Percentiles rank a stretch among this genome's conserved stretches.
Evolutionary conservation across 2,797 vertebrate genomes (phyloP).

Genomic region (Botia kubotai): DNA sequence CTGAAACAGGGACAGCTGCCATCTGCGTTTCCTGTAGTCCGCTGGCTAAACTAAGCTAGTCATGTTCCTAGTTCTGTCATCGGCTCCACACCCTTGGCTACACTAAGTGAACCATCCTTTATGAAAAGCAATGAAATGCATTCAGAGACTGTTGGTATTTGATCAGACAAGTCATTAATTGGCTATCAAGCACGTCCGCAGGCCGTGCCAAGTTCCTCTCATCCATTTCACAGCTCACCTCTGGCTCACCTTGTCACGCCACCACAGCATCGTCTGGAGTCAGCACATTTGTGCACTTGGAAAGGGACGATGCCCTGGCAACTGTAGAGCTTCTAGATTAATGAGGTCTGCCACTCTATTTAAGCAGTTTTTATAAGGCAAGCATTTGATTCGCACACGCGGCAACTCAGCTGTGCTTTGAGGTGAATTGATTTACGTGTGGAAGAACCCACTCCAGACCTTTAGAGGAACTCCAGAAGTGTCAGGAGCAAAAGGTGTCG

Average conservation of each 20-base stretch:
- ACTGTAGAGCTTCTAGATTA: constrained; percentile 49
- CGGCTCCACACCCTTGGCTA: not conserved
- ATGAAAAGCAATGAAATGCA: not conserved
- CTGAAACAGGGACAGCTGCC: not conserved
- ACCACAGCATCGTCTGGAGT: constrained; percentile 21
- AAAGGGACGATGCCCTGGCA: constrained; percentile 16
- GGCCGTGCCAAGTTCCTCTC: not conserved
- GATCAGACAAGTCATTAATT: constrained; percentile 32
- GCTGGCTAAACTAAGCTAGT: not conserved
- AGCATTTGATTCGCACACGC: constrained; percentile 49
- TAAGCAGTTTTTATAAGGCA: constrained; percentile 44
- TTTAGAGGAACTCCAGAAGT: constrained; percentile 4
- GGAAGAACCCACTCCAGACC: constrained; percentile 18
- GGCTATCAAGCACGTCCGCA: not conserved
- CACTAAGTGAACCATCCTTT: not conserved
- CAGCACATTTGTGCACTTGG: constrained; percentile 49
- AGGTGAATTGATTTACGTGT: constrained; percentile 36
- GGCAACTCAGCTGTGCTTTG: constrained; percentile 42
- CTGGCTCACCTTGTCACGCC: constrained; percentile 44
- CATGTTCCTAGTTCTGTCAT: not conserved
- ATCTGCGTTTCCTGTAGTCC: constrained; percentile 30
- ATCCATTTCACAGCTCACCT: constrained; percentile 32
- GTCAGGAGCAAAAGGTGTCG: constrained; percentile 5
- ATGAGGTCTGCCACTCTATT: constrained; percentile 49
- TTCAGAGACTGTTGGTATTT: constrained; percentile 7